Evolutionary conservation across 1,140 invertebrate genomes (phyloP).

Genomic region (Mamestra configurata): DNA sequence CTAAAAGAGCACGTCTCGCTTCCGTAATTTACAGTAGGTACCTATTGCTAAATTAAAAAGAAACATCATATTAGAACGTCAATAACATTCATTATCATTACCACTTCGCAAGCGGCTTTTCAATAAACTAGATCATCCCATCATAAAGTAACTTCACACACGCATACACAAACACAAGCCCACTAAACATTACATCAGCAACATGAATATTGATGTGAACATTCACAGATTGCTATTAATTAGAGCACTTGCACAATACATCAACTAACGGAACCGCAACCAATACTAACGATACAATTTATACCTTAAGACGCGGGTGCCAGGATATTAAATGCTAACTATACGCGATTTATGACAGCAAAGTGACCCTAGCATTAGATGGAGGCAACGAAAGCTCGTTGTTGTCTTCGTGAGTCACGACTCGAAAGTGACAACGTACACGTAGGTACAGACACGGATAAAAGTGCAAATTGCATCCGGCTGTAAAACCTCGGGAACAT

Average conservation of each 20-base stretch:
- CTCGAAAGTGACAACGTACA: constrained; percentile 74
- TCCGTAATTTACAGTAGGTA: no score
- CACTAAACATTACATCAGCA: constrained; percentile 25
- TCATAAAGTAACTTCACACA: neutral
- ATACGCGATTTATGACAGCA: constrained; percentile 62
- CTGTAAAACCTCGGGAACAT: constrained; percentile 36
- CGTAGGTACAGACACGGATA: constrained; percentile 59
- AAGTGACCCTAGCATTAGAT: constrained; percentile 57
- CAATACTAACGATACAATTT: constrained; percentile 34
- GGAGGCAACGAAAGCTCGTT: constrained; percentile 67
- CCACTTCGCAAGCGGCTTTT: constrained; percentile 1
- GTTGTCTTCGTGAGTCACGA: constrained; percentile 73
- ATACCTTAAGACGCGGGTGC: constrained; percentile 41
- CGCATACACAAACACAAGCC: neutral
- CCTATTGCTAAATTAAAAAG: neutral
- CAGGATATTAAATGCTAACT: constrained; percentile 53
- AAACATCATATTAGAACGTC: neutral
- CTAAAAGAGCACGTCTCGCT: no score
- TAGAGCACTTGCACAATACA: constrained; percentile 42
- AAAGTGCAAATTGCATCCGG: constrained; percentile 61
- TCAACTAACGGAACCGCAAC: constrained; percentile 23
- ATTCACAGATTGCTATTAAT: constrained; percentile 44
- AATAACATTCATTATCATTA: neutral
- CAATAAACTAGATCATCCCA: constrained; percentile 1
- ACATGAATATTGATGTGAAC: constrained; percentile 25